A percentile compares a stretch with the other conserved stretches of the same genome.
Evolutionary conservation across 2,888 invertebrate species (phyloP).

Genomic region (Drosophila histrio): DNA sequence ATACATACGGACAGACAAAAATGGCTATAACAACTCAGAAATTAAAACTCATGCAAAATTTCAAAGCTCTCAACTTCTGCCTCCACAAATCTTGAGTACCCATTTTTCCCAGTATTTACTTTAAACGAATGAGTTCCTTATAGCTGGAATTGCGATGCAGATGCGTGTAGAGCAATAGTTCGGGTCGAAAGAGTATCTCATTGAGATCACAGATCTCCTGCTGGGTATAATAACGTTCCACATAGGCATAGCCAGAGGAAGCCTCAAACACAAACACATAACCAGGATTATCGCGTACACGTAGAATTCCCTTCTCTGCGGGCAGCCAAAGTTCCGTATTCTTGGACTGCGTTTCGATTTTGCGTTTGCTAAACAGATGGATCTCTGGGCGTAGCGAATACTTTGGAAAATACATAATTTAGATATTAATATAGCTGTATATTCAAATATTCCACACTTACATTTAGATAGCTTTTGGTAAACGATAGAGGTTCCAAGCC

Average conservation of each 20-base stretch:
- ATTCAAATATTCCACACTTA: conserved; percentile 40
- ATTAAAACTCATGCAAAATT: too few species aligned
- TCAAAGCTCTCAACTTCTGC: too few species aligned
- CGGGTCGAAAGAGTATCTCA: conserved; percentile 77
- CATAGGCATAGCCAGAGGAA: conserved; percentile 70
- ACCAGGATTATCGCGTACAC: conserved; percentile 78
- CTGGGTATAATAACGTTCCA: conserved; percentile 73
- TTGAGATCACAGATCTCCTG: conserved; percentile 83
- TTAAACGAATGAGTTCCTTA: conserved; percentile 77
- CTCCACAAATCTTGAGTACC: too few species aligned
- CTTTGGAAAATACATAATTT: conserved; percentile 11
- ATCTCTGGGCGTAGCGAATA: conserved; percentile 68
- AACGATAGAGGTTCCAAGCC: conserved; percentile 85
- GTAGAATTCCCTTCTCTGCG: conserved; percentile 70
- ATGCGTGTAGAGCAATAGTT: conserved; percentile 63
- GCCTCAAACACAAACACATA: conserved; percentile 80
- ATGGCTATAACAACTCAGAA: too few species aligned
- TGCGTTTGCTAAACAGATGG: conserved; percentile 62
- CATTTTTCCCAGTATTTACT: conserved; percentile 55
- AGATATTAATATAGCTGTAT: too few species aligned
- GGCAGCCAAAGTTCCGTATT: conserved; percentile 73
- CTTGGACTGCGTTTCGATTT: conserved; percentile 49
- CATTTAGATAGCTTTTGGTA: conserved; percentile 78
- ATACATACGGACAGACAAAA: too few species aligned
- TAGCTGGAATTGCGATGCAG: conserved; percentile 80